Conservation (phyloP, 2,113 vertebrate species). For the Suncus etruscus region DNA sequence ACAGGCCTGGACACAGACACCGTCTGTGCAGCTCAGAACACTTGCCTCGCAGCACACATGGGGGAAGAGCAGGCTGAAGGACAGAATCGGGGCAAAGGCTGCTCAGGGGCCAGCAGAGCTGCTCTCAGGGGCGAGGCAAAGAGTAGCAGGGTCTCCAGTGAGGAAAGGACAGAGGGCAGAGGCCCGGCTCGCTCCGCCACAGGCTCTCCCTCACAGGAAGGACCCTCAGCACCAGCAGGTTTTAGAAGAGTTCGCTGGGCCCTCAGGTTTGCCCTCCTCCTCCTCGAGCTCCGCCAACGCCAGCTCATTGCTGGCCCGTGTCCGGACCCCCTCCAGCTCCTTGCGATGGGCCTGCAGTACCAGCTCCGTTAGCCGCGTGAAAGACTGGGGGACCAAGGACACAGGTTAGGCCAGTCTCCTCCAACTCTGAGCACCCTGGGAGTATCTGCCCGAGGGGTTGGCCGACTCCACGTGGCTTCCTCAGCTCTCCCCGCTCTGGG, state of each 20-base stretch:
- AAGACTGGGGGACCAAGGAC: conserved; percentile 88
- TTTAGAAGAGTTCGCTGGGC: conserved; percentile 87
- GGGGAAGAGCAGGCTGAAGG: conserved; percentile 46
- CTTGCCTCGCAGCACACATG: not conserved
- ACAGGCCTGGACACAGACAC: not conserved
- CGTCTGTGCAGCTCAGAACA: not conserved
- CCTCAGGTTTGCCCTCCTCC: conserved; percentile 89
- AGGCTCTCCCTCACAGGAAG: conserved; percentile 56
- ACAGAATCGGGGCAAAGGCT: conserved; percentile 42
- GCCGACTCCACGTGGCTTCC: not conserved
- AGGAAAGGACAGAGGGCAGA: conserved; percentile 44
- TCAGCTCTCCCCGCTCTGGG: not conserved
- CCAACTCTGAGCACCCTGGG: not conserved
- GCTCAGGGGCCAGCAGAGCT: conserved; percentile 37
- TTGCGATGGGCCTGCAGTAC: conserved; percentile 96
- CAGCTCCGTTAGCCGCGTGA: conserved; percentile 95
- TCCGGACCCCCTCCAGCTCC: conserved; percentile 94
- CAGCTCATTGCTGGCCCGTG: conserved; percentile 86
- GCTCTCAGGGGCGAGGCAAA: conserved; percentile 56
- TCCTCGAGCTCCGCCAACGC: conserved; percentile 93
- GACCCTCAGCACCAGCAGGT: conserved; percentile 95
- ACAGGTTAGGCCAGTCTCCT: not conserved
- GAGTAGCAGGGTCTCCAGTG: conserved; percentile 55
- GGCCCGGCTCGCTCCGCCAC: conserved; percentile 53
- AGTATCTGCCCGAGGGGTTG: accelerated